A percentile compares a stretch with the other conserved stretches of the same genome.
These are phyloP conservation scores for Hydrochoerus hydrochaeris DNA, from an alignment of 2,113 vertebrate species.

Conservation along the genomic window DNA sequence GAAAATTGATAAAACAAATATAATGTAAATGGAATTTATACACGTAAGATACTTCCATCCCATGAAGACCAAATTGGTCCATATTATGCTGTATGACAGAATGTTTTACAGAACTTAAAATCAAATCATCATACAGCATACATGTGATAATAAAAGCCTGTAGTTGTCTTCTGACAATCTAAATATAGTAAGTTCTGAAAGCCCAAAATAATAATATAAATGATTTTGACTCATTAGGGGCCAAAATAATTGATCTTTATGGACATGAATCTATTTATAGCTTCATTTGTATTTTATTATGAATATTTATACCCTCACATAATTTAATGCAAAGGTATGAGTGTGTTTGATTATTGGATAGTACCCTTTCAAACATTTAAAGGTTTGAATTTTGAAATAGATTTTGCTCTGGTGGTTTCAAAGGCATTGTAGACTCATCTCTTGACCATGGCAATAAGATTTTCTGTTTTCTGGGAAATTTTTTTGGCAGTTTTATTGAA, in stretches of 20 bases:
- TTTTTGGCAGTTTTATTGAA: slow-evolving; percentile 1
- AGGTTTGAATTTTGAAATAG: not conserved
- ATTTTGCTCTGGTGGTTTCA: not conserved
- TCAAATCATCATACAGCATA: not conserved
- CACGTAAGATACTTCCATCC: not conserved
- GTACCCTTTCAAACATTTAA: not conserved
- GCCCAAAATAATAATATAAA: not conserved
- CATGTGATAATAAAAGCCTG: not conserved
- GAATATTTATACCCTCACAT: not conserved
- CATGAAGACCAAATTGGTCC: not conserved
- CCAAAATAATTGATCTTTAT: not conserved
- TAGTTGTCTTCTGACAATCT: not conserved
- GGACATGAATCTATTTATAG: not conserved
- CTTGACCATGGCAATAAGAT: not conserved
- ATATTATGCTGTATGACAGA: not conserved
- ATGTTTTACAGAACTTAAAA: slow-evolving; percentile 5
- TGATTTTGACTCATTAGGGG: not conserved
- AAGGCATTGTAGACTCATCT: not conserved
- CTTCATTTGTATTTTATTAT: not conserved
- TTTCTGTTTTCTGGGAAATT: not conserved
- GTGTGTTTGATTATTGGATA: not conserved
- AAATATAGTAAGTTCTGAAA: not conserved
- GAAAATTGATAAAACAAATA: not conserved
- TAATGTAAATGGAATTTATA: not conserved
- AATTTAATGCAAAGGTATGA: not conserved